Base-by-base conservation (phyloP, 1,140 invertebrate species). In the Augochlora pura region DNA sequence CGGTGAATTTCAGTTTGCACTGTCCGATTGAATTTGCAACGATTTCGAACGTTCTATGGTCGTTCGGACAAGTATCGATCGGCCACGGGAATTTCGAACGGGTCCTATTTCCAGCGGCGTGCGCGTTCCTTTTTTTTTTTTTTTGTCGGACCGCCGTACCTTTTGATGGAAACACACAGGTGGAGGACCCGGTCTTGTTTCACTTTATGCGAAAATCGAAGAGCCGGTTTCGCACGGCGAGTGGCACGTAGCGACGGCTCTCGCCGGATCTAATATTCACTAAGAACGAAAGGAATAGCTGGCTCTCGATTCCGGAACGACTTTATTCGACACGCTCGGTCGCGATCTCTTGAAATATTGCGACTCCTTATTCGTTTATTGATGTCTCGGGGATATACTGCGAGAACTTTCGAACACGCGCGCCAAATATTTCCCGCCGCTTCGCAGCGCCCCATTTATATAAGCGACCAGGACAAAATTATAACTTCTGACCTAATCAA, bases 291-390 rank as follows among this genome's bases (percentile, higher is more conserved):
- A 14, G 64, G 46, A 74, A 42, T 39, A 27, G 27, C 10, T 16
- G 14, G 42, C 27, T 25, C 63, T 25, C 63, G 42, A 39, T 42
- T 75, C 64, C 64, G 27, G 14, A 25, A 32, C 27, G 38, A 75
- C 71, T 60, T 80, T 65, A 78, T 72, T 71, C 68, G 60, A 64
- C 62, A 72, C 76, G n/a, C 59, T 54, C 32, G 42, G 70, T 27
- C 42, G 32, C 38, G 38, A 54, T 6, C 23, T 9, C 5, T 18
- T 72, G 69, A 78, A 78, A 78, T 78, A 78, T 78, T 57, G 18
- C 68, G 4, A 14, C 4, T 25, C 60, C 39, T 25, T 46, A 39
- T 38, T 72, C 46, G 32, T 25, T 64, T 64, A 49, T 64, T 38
- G 32, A 18, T 38, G 59, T 54, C 60, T 42, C 23, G 23, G 18